Evolutionary conservation across 2,113 vertebrate species (phyloP), one percentile per base, ranked within the genome.

Genomic region (Tragulus kanchil): DNA sequence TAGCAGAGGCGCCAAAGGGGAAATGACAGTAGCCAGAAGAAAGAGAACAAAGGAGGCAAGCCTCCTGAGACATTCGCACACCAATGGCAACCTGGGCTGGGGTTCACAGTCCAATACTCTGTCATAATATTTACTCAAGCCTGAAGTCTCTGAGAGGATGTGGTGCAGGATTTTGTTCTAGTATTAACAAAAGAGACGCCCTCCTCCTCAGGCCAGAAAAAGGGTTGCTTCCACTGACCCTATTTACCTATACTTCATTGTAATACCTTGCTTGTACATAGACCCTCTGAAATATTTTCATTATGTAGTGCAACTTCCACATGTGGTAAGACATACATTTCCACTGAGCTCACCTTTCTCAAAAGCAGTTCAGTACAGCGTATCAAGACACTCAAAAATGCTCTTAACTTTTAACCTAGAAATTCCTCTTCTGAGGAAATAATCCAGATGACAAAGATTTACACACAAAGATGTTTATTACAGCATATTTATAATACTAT

Each of bases 391-490:
- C 31, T 86, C 69, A 45, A 73, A 83, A 71, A 85, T 64, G 28
- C 59, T 67, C 45, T 42, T 21, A 75, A 54, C 11, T 85, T 78
- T 85, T 93, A 50, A 65, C n/a, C 10, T 83, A 84, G n/a, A 36
- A 84, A 75, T 56, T 94, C 50, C 23, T 83, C 31, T 93, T 71
- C 62, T 26, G 73, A 52, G 52, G 73, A 90, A 97, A 95, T 36
- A 93, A 90, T 42, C 45, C 69, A 93, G 48, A 93, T 96, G 85
- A 93, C 89, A 91, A 93, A 78, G 48, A 77, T 81, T 71, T 73
- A 94, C 13, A 28, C 82, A 71, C 71, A 85, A 86, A 94, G 56
- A 90, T 85, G 21, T 96, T 96, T 97, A 94, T 85, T 96, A 75
- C 1, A 62, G 93, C 15, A 75, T 75, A 83, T 73, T 93, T 93